A percentile compares a stretch with the other conserved stretches of the same genome.
These are phyloP conservation scores for Limnephilus auricula DNA, from an alignment of 2,888 invertebrate genomes.

Conservation along the genomic window DNA sequence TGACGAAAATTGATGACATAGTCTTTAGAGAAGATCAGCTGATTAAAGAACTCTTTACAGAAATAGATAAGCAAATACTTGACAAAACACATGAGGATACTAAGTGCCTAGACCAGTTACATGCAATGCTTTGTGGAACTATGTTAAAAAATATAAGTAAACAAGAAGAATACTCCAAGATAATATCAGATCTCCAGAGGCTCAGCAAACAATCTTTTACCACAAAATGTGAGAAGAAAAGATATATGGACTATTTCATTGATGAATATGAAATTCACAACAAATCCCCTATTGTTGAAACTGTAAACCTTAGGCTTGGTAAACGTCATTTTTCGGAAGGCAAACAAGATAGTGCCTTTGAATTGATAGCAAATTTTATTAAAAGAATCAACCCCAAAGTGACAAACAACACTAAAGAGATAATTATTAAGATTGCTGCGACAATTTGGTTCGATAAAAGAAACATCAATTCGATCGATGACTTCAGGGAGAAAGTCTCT, in stretches of 20 bases:
- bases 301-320: background rate
- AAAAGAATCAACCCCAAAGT: background rate
- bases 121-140: background rate
- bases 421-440: background rate
- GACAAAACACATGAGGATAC: background rate
- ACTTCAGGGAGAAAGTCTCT: background rate
- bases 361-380: background rate
- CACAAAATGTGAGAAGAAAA: background rate
- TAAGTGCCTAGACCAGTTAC: background rate
- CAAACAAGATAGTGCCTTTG: background rate
- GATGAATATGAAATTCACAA: too few species aligned
- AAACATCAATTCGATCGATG: conserved; percentile 2
- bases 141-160: background rate
- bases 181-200: background rate
- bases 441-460: background rate
- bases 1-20: background rate
- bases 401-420: background rate
- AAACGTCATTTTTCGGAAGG: background rate
- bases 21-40: background rate
- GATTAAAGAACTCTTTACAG: background rate
- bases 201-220: background rate
- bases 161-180: background rate
- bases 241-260: too few species aligned
- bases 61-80: background rate
- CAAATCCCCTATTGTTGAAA: background rate